These are phyloP conservation scores for Entelurus aequoreus DNA, from an alignment of 2,113 vertebrate species.

Conservation along the genomic window DNA sequence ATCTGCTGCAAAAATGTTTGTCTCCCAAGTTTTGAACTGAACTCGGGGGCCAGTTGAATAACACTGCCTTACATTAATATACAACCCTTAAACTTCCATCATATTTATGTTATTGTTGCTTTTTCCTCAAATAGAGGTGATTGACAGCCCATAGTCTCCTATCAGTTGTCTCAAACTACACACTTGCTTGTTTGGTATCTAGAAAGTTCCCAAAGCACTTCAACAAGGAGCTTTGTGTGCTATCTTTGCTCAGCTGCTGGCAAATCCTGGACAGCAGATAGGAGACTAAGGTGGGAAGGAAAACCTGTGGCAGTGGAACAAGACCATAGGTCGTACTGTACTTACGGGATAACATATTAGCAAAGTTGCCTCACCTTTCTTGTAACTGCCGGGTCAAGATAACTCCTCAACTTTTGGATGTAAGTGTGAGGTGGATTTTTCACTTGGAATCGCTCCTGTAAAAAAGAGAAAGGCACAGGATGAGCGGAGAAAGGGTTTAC, in stretches of 20 bases:
- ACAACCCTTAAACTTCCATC: too few relatives aligned
- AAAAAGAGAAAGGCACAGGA: conserved; percentile 21
- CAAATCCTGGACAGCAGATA: conserved; percentile 48
- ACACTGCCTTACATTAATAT: too few relatives aligned
- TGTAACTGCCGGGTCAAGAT: conserved; percentile 93
- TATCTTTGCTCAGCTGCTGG: conserved; percentile 37
- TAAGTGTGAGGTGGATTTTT: conserved; percentile 97
- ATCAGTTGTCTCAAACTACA: conserved; percentile 10
- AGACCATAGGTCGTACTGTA: not conserved
- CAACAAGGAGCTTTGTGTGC: conserved; percentile 8
- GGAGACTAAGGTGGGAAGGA: conserved; percentile 33
- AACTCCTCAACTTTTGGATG: conserved; percentile 91
- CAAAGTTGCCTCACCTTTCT: conserved; percentile 83
- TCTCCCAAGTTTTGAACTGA: too few relatives aligned
- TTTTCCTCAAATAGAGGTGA: not conserved
- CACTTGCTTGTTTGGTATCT: conserved; percentile 22
- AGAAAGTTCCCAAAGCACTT: conserved; percentile 21
- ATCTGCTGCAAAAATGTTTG: too few relatives aligned
- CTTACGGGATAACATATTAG: conserved; percentile 6
- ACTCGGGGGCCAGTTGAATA: too few relatives aligned
- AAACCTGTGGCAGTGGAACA: conserved; percentile 23
- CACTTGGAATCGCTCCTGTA: conserved; percentile 94
- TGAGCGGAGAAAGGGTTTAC: conserved; percentile 1
- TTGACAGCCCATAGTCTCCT: conserved; percentile 7
- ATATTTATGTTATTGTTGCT: not conserved